These are phyloP conservation scores for Pogona vitticeps DNA, from an alignment of 2,113 vertebrate genomes.

Conservation along the genomic window DNA sequence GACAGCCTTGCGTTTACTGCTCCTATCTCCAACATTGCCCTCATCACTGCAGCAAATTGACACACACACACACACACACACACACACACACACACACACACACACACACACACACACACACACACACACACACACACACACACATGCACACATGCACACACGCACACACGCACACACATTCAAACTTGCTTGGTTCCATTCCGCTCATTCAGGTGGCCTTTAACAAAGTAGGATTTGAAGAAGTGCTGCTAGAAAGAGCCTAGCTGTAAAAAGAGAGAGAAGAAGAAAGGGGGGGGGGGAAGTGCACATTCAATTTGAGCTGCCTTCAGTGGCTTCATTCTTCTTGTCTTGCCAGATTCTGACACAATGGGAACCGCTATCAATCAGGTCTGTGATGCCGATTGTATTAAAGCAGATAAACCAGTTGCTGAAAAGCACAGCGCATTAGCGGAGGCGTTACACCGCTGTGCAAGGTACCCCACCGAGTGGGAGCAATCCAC, in stretches of 20 bases:
- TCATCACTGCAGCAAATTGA: not conserved
- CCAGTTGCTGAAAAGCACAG: slow-evolving; percentile 45
- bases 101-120: no score
- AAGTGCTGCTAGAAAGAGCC: not conserved
- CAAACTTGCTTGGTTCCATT: not conserved
- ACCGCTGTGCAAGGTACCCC: slow-evolving; percentile 46
- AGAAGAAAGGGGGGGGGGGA: rapidly evolving
- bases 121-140: no score
- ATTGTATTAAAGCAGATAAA: slow-evolving; percentile 59
- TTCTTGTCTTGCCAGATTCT: not conserved
- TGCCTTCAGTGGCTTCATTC: not conserved
- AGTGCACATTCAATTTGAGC: slow-evolving; percentile 29
- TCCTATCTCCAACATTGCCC: no score
- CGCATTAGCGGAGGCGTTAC: slow-evolving; percentile 42
- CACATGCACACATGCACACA: no score
- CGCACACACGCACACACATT: no score
- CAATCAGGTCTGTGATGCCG: slow-evolving; percentile 53
- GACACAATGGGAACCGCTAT: slow-evolving; percentile 34
- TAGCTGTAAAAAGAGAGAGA: rapidly evolving
- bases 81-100: no score
- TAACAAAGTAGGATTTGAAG: rapidly evolving
- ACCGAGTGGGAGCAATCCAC: slow-evolving; percentile 54
- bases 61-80: no score
- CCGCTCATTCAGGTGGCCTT: not conserved
- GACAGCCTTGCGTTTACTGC: not conserved